Percentiles rank a stretch among this genome's conserved stretches.
Evolutionary conservation across 2,888 invertebrate species (phyloP).

Genomic region (Perdita meconis): DNA sequence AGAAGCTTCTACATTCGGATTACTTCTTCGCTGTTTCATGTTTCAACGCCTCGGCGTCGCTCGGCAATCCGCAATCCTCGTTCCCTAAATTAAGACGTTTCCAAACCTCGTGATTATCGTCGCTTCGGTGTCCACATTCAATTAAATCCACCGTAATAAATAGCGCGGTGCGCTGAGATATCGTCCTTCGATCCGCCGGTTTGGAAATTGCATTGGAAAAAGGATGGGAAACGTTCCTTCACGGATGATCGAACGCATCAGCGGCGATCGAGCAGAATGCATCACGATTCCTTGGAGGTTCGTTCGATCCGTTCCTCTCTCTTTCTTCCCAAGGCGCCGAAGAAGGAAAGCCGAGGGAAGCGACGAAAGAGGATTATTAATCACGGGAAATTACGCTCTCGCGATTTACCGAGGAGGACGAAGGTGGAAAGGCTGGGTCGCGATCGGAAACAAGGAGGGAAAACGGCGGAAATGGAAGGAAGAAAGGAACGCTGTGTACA

Average conservation of each 20-base stretch:
- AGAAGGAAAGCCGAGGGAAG: slow-evolving; percentile 9
- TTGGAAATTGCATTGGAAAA: slow-evolving; percentile 23
- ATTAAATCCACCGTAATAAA: slow-evolving; percentile 35
- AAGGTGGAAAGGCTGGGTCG: neutral
- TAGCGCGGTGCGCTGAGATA: slow-evolving; percentile 18
- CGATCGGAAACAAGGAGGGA: slow-evolving; percentile 15
- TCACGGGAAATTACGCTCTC: slow-evolving; percentile 63
- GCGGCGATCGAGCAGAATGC: slow-evolving; percentile 19
- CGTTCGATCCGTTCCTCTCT: neutral
- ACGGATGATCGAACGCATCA: slow-evolving; percentile 40
- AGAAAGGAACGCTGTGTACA: slow-evolving; percentile 48
- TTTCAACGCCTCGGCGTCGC: too few species aligned
- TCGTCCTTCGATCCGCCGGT: slow-evolving; percentile 11
- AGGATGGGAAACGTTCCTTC: slow-evolving; percentile 7
- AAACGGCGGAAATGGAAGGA: slow-evolving; percentile 55
- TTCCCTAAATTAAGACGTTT: slow-evolving; percentile 5
- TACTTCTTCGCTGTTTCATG: too few species aligned
- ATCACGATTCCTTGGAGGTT: slow-evolving; percentile 23
- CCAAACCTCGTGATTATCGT: slow-evolving; percentile 21
- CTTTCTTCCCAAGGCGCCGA: neutral
- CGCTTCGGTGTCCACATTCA: slow-evolving; percentile 1
- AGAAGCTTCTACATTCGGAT: too few species aligned
- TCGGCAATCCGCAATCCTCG: neutral
- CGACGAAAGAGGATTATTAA: slow-evolving; percentile 62
- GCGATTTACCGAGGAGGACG: slow-evolving; percentile 33